A percentile compares a stretch with the other conserved stretches of the same genome.
Conservation (phyloP, 2,888 invertebrate species). For the Chalcosyrphus nemorum region DNA sequence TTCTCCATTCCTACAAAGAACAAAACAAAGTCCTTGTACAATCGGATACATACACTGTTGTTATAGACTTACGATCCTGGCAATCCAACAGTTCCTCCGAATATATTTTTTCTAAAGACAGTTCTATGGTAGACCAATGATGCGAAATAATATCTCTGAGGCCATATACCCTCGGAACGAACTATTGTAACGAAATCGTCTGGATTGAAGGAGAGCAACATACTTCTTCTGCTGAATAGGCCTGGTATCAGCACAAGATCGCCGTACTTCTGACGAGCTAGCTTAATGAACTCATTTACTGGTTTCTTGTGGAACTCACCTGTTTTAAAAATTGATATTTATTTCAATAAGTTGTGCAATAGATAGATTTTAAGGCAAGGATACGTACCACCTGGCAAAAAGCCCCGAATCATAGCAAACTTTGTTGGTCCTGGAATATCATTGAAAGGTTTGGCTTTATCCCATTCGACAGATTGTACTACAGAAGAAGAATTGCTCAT, state of each 20-base stretch:
- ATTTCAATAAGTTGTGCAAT: too few relatives aligned
- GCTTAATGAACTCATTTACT: neutral
- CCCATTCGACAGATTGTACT: slow-evolving; percentile 24
- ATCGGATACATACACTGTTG: too few relatives aligned
- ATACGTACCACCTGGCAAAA: slow-evolving; percentile 76
- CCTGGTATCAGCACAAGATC: slow-evolving; percentile 79
- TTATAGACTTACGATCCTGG: slow-evolving; percentile 73
- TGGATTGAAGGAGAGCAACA: slow-evolving; percentile 82
- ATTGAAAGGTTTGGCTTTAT: slow-evolving; percentile 54
- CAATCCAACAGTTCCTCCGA: slow-evolving; percentile 73
- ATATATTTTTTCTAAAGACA: slow-evolving; percentile 75
- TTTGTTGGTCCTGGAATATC: slow-evolving; percentile 71
- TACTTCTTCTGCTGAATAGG: slow-evolving; percentile 74
- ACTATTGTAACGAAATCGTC: slow-evolving; percentile 82
- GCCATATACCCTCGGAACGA: slow-evolving; percentile 72
- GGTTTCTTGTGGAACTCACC: slow-evolving; percentile 29
- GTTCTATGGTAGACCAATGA: slow-evolving; percentile 80
- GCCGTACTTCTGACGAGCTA: slow-evolving; percentile 76
- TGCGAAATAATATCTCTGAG: slow-evolving; percentile 77
- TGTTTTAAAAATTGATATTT: neutral
- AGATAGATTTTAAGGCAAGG: too few relatives aligned
- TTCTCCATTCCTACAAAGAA: slow-evolving; percentile 85
- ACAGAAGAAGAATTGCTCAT: too few relatives aligned
- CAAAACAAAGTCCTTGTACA: too few relatives aligned
- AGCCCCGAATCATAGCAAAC: slow-evolving; percentile 52